A percentile compares a stretch with the other conserved stretches of the same genome.
These are phyloP conservation scores for Automeris io DNA, from an alignment of 2,888 invertebrate species.

Conservation along the genomic window DNA sequence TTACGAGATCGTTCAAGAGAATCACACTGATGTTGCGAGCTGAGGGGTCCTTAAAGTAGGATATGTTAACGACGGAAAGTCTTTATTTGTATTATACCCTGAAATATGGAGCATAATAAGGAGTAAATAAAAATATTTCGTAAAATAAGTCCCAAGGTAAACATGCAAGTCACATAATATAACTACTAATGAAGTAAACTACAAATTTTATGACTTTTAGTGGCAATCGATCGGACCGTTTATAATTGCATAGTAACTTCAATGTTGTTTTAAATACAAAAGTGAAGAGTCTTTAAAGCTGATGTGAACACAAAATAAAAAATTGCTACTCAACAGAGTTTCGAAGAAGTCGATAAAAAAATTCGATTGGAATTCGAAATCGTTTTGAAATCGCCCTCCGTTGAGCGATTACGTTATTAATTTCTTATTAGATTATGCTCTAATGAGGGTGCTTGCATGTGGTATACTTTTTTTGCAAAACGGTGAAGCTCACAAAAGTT, in stretches of 20 bases:
- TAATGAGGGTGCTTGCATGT: constrained; percentile 63
- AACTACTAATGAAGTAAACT: constrained; percentile 23
- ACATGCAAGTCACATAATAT: constrained; percentile 28
- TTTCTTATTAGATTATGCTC: constrained; percentile 56
- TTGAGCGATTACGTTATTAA: constrained; percentile 52
- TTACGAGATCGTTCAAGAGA: too few species aligned
- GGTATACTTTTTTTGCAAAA: constrained; percentile 61
- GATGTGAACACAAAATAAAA: constrained; percentile 7
- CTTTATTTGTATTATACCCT: too few species aligned
- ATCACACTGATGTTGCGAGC: too few species aligned
- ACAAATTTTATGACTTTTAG: constrained; percentile 18
- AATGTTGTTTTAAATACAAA: constrained; percentile 9
- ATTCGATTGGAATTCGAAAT: constrained; percentile 26
- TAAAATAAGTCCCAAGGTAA: not conserved
- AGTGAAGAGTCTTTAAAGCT: constrained; percentile 4
- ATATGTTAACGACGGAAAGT: too few species aligned
- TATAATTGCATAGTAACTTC: constrained; percentile 14
- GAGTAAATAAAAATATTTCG: not conserved
- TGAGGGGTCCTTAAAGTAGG: too few species aligned
- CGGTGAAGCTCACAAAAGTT: constrained; percentile 51
- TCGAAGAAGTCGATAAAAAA: constrained; percentile 33
- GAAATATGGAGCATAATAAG: too few species aligned
- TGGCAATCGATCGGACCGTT: constrained; percentile 21
- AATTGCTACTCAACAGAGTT: constrained; percentile 7
- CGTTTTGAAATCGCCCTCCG: constrained; percentile 41